Conservation (phyloP, 2,113 vertebrate genomes). For the Psettodes erumei region DNA sequence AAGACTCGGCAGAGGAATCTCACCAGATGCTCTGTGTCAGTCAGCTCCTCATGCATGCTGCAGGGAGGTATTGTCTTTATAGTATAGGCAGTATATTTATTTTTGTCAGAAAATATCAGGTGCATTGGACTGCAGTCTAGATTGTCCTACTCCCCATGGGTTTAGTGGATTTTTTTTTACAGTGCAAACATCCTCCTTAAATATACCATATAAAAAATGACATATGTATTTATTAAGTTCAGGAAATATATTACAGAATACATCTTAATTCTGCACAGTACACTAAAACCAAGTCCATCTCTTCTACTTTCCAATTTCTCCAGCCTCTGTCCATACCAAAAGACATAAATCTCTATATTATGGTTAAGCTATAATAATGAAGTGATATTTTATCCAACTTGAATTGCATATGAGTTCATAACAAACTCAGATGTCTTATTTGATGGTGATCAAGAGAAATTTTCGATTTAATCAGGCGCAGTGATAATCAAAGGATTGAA, state of each 20-base stretch:
- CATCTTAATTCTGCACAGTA: background rate
- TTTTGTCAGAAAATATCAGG: background rate
- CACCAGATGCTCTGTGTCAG: conserved; percentile 40
- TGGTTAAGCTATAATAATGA: too few species aligned
- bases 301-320: too few species aligned
- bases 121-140: background rate
- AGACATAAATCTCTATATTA: too few species aligned
- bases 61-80: conserved; percentile 4
- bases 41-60: conserved; percentile 17
- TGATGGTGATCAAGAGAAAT: background rate
- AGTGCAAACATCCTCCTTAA: too few species aligned
- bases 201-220: too few species aligned
- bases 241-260: background rate
- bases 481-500: conserved; percentile 10
- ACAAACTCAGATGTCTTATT: background rate
- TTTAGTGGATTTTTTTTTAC: background rate
- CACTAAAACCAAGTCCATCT: background rate
- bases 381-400: background rate
- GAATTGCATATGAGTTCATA: background rate
- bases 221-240: background rate
- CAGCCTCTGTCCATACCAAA: too few species aligned
- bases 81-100: too few species aligned
- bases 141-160: background rate
- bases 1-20: conserved; percentile 33
- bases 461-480: conserved; percentile 10